Percentiles rank a stretch among this genome's conserved stretches.
Evolutionary conservation across 2,888 invertebrate species (phyloP).

Genomic region (Rhagonycha fulva): DNA sequence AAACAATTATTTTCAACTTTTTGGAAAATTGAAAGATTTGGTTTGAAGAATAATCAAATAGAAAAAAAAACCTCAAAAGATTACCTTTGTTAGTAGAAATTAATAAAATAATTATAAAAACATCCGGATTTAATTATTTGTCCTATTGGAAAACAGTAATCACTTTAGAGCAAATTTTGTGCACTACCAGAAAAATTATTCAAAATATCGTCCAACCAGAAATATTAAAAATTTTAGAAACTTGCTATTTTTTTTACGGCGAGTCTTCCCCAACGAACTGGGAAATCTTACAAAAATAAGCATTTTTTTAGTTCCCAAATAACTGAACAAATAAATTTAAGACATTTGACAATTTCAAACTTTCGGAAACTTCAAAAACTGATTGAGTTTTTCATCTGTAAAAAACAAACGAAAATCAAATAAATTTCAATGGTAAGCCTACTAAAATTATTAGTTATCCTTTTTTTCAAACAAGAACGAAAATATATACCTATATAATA

Average conservation of each 20-base stretch:
- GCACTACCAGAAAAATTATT: neutral
- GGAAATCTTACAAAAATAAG: neutral
- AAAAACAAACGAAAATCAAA: too few species aligned
- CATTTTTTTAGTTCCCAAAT: neutral
- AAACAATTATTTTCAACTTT: too few species aligned
- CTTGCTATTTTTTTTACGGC: neutral
- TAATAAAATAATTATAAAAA: too few species aligned
- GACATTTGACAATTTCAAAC: neutral
- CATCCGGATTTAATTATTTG: too few species aligned
- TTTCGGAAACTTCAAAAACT: neutral
- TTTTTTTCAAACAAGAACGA: neutral
- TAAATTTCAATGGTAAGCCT: neutral
- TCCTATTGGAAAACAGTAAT: too few species aligned
- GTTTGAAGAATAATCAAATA: too few species aligned
- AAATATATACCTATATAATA: too few species aligned
- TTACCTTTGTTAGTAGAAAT: too few species aligned
- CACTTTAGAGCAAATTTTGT: too few species aligned
- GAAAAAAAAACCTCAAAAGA: too few species aligned
- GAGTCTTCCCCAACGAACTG: neutral
- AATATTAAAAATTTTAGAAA: neutral
- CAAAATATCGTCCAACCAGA: too few species aligned
- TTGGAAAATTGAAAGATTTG: too few species aligned
- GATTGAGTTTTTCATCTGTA: neutral
- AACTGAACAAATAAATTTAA: neutral
- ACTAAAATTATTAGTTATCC: neutral